Evolutionary conservation across 2,888 invertebrate genomes (phyloP).

Genomic region (Tyria jacobaeae): DNA sequence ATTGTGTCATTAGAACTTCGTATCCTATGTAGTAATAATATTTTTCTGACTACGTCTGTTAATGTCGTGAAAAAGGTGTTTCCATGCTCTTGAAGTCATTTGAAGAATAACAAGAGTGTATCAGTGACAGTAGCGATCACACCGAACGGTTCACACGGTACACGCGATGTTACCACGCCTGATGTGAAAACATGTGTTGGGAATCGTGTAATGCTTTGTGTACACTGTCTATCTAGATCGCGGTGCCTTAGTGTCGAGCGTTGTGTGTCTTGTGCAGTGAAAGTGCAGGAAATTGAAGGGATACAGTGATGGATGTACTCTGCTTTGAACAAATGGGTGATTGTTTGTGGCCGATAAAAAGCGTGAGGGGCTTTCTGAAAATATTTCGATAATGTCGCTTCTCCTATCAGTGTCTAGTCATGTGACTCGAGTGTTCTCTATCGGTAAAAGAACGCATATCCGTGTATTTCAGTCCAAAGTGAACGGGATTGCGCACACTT

Average conservation of each 20-base stretch:
- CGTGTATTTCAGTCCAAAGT: too few species aligned
- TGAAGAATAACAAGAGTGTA: background rate
- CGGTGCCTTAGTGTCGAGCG: constrained; percentile 20
- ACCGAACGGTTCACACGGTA: constrained; percentile 10
- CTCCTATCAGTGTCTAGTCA: too few species aligned
- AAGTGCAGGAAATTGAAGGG: constrained; percentile 57
- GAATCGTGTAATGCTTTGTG: constrained; percentile 34
- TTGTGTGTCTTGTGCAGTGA: constrained; percentile 47
- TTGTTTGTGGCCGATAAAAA: too few species aligned
- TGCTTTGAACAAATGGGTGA: constrained; percentile 19
- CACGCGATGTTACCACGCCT: constrained; percentile 1
- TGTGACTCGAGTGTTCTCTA: too few species aligned
- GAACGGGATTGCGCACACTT: too few species aligned
- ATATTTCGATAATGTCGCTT: too few species aligned
- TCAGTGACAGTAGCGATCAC: constrained; percentile 9
- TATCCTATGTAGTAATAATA: background rate
- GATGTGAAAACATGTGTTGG: constrained; percentile 22
- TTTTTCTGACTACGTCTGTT: background rate
- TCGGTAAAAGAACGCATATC: too few species aligned
- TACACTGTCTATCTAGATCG: constrained; percentile 48
- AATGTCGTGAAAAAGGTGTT: background rate
- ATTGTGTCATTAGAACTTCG: too few species aligned
- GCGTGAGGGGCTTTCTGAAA: too few species aligned
- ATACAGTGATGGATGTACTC: constrained; percentile 41
- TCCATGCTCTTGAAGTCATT: constrained; percentile 1